Evolutionary conservation across 2,888 invertebrate genomes (phyloP).

Genomic region (Danaus chrysippus): DNA sequence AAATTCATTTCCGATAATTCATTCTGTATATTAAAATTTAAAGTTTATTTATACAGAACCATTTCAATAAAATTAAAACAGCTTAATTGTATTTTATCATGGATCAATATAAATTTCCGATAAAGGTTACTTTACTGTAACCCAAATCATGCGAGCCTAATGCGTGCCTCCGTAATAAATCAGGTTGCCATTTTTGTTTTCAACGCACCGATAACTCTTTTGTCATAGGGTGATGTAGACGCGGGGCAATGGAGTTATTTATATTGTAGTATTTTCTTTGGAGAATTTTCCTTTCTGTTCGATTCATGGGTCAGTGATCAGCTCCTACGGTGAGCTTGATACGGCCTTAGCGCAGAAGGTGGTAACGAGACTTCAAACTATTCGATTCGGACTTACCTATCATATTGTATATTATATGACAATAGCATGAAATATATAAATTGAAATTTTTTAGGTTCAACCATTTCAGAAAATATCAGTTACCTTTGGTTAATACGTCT

Average conservation of each 20-base stretch:
- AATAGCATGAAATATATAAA: not conserved
- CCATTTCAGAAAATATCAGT: no score
- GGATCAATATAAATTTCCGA: not conserved
- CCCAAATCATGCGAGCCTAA: conserved; percentile 57
- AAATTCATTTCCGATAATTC: no score
- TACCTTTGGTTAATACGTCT: not conserved
- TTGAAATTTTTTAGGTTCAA: no score
- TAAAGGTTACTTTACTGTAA: conserved; percentile 23
- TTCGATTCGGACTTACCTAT: not conserved
- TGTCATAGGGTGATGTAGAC: conserved; percentile 78
- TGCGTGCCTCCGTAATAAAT: conserved; percentile 65
- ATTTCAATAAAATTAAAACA: not conserved
- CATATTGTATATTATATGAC: not conserved
- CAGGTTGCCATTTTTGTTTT: conserved; percentile 78
- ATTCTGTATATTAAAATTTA: no score
- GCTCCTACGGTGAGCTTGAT: conserved; percentile 52
- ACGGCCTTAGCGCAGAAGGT: conserved; percentile 11
- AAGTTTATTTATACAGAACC: no score
- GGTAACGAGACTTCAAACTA: conserved; percentile 17
- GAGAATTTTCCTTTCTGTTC: conserved; percentile 77
- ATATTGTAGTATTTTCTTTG: conserved; percentile 76
- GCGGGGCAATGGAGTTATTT: conserved; percentile 77
- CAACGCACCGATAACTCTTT: conserved; percentile 80
- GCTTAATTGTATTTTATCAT: not conserved
- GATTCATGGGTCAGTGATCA: conserved; percentile 78